phyloP scores from a whole-genome alignment of 2,113 vertebrate species.

The Bujurquina vittata region DNA sequence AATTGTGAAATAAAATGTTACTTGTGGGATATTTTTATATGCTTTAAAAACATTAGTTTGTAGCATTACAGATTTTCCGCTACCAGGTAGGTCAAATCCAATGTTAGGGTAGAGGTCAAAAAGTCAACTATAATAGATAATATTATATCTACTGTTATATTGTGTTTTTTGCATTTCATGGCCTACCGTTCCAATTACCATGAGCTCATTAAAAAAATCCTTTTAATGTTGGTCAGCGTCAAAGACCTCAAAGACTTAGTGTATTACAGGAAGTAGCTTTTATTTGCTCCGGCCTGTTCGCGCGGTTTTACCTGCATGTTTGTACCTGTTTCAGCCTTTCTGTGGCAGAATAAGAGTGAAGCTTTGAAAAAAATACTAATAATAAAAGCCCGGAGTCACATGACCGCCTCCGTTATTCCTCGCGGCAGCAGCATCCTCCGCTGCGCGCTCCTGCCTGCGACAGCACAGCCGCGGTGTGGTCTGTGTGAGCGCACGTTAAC shows the following conservation, averaged over 20 bases:
- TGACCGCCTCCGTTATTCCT: conserved; percentile 76
- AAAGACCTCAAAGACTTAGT: no score
- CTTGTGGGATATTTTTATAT: not conserved
- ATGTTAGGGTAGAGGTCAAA: not conserved
- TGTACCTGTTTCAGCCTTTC: not conserved
- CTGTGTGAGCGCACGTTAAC: conserved; percentile 35
- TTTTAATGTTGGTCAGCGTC: not conserved
- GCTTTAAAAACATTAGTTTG: not conserved
- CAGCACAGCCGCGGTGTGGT: conserved; percentile 54
- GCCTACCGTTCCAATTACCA: not conserved
- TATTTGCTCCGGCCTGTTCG: not conserved
- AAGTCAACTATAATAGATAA: not conserved
- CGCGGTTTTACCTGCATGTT: not conserved
- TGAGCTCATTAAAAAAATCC: no score
- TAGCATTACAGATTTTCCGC: not conserved
- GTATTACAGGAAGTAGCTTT: not conserved
- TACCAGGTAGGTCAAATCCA: not conserved
- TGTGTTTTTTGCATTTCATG: not conserved
- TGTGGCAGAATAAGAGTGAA: not conserved
- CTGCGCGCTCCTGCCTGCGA: conserved; percentile 39
- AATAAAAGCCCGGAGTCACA: conserved; percentile 45
- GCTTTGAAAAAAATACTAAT: not conserved
- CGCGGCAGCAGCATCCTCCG: conserved; percentile 54
- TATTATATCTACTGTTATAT: no score
- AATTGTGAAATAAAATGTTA: not conserved